A percentile compares a stretch with the other conserved stretches of the same genome.
Evolutionary conservation across 2,888 invertebrate species (phyloP).

Genomic region (Thecocarcelia acutangulata): DNA sequence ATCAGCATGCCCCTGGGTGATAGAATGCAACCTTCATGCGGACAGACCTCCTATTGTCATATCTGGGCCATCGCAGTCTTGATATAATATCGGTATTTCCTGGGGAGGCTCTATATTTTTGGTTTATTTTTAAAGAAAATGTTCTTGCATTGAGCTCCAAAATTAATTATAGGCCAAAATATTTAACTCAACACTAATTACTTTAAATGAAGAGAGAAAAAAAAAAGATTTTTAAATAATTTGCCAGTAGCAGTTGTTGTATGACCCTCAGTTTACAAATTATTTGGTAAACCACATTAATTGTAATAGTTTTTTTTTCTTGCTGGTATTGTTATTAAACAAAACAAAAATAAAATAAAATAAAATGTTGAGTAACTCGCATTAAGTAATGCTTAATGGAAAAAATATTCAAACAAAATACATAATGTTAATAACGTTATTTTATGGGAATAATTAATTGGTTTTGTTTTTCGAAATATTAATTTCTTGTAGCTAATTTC

Average conservation of each 20-base stretch:
- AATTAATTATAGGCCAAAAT: too few relatives aligned
- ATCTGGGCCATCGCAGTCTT: too few relatives aligned
- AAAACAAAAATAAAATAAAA: constrained; percentile 20
- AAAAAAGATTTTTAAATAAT: constrained; percentile 20
- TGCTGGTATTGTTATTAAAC: not conserved
- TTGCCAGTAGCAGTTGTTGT: constrained; percentile 8
- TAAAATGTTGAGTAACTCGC: constrained; percentile 42
- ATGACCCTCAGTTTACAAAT: constrained; percentile 53
- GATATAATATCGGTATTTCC: too few relatives aligned
- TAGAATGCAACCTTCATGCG: too few relatives aligned
- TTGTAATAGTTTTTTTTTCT: constrained; percentile 24
- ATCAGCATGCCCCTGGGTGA: too few relatives aligned
- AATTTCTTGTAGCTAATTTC: not conserved
- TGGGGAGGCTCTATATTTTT: too few relatives aligned
- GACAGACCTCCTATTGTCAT: too few relatives aligned
- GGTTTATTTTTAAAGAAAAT: too few relatives aligned
- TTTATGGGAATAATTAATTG: constrained; percentile 19
- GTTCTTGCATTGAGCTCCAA: too few relatives aligned
- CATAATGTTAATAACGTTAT: not conserved
- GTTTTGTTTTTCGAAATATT: not conserved
- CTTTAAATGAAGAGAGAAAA: constrained; percentile 23
- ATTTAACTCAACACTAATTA: too few relatives aligned
- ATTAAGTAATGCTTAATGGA: constrained; percentile 31
- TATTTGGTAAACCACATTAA: constrained; percentile 55
- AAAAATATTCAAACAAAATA: constrained; percentile 8